Conservation (phyloP, 92 coral and sea anemone species). For the Porites rus region DNA sequence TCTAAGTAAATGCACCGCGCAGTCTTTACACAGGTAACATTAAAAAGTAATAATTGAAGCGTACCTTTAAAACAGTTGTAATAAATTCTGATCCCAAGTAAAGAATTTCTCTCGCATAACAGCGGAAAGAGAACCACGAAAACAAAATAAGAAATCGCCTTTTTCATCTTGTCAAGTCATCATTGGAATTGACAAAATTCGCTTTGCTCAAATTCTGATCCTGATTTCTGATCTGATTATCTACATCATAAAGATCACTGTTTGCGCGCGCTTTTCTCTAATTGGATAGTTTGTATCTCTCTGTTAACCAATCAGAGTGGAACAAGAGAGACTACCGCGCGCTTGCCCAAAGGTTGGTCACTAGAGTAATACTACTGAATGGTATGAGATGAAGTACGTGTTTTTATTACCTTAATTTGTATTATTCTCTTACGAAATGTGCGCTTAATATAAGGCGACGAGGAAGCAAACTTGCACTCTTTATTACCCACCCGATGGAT, state of each 20-base stretch:
- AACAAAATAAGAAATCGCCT: neutral
- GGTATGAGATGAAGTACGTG: no score
- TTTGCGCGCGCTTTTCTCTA: constrained; percentile 1
- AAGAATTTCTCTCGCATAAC: constrained; percentile 21
- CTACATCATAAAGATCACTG: constrained; percentile 1
- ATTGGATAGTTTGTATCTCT: constrained; percentile 23
- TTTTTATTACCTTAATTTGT: no score
- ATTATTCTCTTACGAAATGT: no score
- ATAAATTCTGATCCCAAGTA: constrained; percentile 21
- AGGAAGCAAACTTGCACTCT: no score
- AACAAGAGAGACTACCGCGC: no score
- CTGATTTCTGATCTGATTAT: neutral
- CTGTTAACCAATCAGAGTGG: neutral
- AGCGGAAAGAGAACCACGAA: neutral
- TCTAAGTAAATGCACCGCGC: neutral
- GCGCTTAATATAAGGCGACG: no score
- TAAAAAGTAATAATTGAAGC: neutral
- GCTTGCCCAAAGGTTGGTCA: no score
- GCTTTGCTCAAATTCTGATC: neutral
- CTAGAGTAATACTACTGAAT: no score
- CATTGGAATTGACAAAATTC: neutral
- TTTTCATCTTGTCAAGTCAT: constrained; percentile 24
- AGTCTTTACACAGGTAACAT: neutral
- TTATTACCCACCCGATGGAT: no score
- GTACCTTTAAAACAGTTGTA: constrained; percentile 5